Conservation (phyloP, 2,113 vertebrate species). For the Rhinogobius similis region DNA sequence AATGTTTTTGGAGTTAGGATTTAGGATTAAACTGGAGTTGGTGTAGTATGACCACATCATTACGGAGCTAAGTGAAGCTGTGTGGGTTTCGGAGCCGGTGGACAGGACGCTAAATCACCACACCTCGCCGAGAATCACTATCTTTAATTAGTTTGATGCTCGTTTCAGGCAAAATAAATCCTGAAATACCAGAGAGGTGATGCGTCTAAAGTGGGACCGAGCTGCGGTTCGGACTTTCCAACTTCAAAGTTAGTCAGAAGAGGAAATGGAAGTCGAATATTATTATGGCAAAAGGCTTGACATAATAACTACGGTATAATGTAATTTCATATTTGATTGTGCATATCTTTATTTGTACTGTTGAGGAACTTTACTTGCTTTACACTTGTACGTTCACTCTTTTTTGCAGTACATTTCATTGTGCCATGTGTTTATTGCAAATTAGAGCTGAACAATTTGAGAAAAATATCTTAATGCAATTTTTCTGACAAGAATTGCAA, state of each 20-base stretch:
- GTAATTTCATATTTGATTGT: too few species aligned
- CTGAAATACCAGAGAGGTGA: neutral
- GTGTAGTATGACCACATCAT: conserved; percentile 12
- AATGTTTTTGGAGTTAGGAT: conserved; percentile 1
- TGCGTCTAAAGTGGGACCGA: neutral
- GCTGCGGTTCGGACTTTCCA: neutral
- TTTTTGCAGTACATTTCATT: too few species aligned
- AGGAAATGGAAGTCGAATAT: neutral
- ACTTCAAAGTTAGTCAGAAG: neutral
- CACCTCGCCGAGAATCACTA: neutral
- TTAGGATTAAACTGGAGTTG: conserved; percentile 9
- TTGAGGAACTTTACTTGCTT: too few species aligned
- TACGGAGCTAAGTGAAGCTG: conserved; percentile 5
- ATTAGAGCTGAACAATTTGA: too few species aligned
- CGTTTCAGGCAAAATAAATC: neutral
- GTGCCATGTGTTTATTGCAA: too few species aligned
- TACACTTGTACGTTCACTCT: too few species aligned
- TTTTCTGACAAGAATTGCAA: too few species aligned
- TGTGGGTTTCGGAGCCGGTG: neutral
- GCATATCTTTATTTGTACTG: too few species aligned
- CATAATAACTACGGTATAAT: neutral
- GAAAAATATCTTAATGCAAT: too few species aligned
- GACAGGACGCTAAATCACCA: neutral
- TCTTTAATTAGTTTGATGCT: neutral
- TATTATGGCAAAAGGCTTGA: too few species aligned